phyloP scores from a whole-genome alignment of 2,888 invertebrate species.

The Drosophila mayaguana region DNA sequence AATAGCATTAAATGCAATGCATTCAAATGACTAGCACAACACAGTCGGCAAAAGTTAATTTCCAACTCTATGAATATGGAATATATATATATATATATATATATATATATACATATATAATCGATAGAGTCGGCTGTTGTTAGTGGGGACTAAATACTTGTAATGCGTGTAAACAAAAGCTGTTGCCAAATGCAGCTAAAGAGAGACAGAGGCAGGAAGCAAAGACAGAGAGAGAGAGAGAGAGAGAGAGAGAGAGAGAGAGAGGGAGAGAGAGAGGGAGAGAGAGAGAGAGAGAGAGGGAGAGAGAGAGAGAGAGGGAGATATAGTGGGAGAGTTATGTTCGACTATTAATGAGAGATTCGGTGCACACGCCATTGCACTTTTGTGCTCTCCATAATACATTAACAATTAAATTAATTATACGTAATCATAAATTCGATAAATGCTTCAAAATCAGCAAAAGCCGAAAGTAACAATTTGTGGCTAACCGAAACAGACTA shows the following conservation, averaged over 20 bases:
- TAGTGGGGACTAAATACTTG: constrained; percentile 46
- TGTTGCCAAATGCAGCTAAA: constrained; percentile 20
- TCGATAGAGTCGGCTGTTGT: constrained; percentile 33
- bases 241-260: background rate
- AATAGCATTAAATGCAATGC: constrained; percentile 44
- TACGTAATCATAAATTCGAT: constrained; percentile 21
- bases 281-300: background rate
- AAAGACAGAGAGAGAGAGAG: background rate
- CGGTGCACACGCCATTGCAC: constrained; percentile 43
- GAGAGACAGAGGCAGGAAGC: background rate
- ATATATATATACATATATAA: constrained; percentile 22
- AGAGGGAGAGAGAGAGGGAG: background rate
- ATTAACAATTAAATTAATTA: constrained; percentile 58
- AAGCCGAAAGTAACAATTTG: background rate
- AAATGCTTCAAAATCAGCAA: background rate
- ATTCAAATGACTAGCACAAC: constrained; percentile 15
- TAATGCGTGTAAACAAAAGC: constrained; percentile 47
- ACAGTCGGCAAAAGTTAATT: constrained; percentile 41
- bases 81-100: constrained; percentile 8
- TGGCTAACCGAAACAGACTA: background rate
- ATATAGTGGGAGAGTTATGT: constrained; percentile 23
- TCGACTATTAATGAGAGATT: constrained; percentile 50
- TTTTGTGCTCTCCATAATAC: constrained; percentile 29
- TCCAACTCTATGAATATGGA: constrained; percentile 28
- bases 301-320: background rate